Evolutionary conservation across 1,140 invertebrate genomes (phyloP), one percentile per base, ranked within the genome.

Genomic region (Oscheius sp.): DNA sequence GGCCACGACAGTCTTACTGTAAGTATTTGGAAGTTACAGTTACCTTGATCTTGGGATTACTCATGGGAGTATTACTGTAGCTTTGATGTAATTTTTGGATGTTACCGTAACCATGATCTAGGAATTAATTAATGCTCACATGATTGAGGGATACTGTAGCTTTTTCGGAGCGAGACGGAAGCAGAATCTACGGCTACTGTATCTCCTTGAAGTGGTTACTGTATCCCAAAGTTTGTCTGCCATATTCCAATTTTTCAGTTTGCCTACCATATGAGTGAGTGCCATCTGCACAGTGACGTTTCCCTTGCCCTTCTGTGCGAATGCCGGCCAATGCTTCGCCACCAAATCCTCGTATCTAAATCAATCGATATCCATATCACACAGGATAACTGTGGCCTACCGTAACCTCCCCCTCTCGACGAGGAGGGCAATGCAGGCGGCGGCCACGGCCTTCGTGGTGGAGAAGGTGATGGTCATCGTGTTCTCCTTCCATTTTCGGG

Each of bases 301-400:
- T 28, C 80, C 80, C 76, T 86, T 87, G 2, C 84, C 84, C 49
- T 86, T 78, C 20, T 79, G 59, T 18, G 72, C 84, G 80, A 87
- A 87, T 55, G 84, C 84, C 20, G 86, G 85, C 86, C 86, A 87
- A 76, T 86, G 85, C 20, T 82, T 69, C 3, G 72, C 58, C 0
- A 87, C 82, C 2, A 78, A 75, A 32, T 82, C 78, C 29, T 83
- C 79, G 66, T 86, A 86, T 31, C 82, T 77, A 1, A 86, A 20
- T 2, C 76, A 69, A 18, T 31, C 23, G 23, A n/a, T 10, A 42
- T 42, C 38, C n/a, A 42, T 10, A 10, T 42, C 38, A 42, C 10
- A 42, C 10, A 42, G 38, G 38, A 10, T 31, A 42, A 42, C 10
- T 10, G 38, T 10, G n/a, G n/a, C 32, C n/a, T 3, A 62, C 3